Evolutionary conservation across 2,113 vertebrate genomes (phyloP).

Genomic region (Cinclus cinclus): DNA sequence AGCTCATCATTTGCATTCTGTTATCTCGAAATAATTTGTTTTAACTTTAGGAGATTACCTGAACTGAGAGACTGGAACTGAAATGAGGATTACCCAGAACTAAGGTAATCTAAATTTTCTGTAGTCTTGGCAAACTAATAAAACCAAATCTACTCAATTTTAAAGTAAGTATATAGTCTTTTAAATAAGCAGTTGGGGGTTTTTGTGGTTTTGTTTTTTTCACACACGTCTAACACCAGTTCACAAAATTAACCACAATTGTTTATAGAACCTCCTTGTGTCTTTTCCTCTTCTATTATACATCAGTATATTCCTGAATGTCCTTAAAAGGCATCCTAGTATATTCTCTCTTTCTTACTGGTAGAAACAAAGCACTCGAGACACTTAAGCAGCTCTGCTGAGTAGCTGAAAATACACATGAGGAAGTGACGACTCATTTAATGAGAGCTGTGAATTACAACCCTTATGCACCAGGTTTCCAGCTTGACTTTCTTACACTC

Average conservation of each 20-base stretch:
- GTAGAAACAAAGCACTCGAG: not conserved
- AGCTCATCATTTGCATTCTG: not conserved
- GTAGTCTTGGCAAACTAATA: not conserved
- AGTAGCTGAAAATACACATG: not conserved
- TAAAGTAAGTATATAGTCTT: not conserved
- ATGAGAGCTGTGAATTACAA: not conserved
- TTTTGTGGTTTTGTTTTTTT: not conserved
- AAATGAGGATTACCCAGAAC: not conserved
- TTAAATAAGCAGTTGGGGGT: not conserved
- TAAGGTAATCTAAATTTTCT: not conserved
- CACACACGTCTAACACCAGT: not conserved
- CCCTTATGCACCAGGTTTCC: not conserved
- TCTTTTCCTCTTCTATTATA: not conserved
- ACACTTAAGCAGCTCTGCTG: not conserved
- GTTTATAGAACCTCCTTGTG: not conserved
- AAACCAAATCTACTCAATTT: not conserved
- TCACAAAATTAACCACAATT: not conserved
- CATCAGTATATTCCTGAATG: not conserved
- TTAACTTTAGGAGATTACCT: not conserved
- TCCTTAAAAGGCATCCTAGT: slow-evolving; percentile 44
- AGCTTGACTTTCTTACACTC: not conserved
- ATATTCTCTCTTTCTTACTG: slow-evolving; percentile 19
- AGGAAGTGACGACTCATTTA: slow-evolving; percentile 3
- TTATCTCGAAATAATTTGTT: not conserved
- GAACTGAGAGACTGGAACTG: not conserved